Conservation (phyloP, 1,140 invertebrate species). For the Lethrus apterus region DNA sequence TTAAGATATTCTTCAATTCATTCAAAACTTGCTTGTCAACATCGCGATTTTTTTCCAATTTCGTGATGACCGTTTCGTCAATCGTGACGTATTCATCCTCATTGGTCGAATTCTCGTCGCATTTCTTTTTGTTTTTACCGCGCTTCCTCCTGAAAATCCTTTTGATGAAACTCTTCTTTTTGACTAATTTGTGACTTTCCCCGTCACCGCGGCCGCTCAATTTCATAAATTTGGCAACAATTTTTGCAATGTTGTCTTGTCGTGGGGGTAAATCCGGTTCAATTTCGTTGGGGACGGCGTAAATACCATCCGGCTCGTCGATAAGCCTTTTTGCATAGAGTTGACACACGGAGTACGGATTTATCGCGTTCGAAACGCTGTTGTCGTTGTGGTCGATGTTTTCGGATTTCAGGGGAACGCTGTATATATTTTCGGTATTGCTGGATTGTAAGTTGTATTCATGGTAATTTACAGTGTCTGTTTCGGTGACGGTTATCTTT, state of each 20-base stretch:
- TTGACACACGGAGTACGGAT: constrained; percentile 10
- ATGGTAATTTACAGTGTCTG: background rate
- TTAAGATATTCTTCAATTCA: constrained; percentile 5
- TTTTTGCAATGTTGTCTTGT: background rate
- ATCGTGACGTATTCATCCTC: constrained; percentile 22
- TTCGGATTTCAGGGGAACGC: too few species aligned
- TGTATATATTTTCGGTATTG: constrained; percentile 4
- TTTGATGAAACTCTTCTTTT: constrained; percentile 27
- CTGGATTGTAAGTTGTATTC: constrained; percentile 9
- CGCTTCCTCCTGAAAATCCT: constrained; percentile 24
- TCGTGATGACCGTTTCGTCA: constrained; percentile 12
- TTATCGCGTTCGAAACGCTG: background rate
- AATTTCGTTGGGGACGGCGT: background rate
- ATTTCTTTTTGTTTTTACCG: constrained; percentile 20
- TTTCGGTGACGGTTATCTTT: background rate
- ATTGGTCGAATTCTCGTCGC: constrained; percentile 1
- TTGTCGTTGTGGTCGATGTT: constrained; percentile 8
- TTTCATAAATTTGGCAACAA: background rate
- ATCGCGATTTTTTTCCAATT: constrained; percentile 17
- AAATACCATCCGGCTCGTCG: background rate
- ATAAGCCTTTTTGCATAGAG: constrained; percentile 3
- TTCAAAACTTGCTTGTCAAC: constrained; percentile 15
- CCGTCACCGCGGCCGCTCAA: background rate
- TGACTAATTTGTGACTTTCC: constrained; percentile 5
- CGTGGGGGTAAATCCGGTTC: background rate